phyloP scores from a whole-genome alignment of 2,797 vertebrate species.

The Calcarius lapponicus region DNA sequence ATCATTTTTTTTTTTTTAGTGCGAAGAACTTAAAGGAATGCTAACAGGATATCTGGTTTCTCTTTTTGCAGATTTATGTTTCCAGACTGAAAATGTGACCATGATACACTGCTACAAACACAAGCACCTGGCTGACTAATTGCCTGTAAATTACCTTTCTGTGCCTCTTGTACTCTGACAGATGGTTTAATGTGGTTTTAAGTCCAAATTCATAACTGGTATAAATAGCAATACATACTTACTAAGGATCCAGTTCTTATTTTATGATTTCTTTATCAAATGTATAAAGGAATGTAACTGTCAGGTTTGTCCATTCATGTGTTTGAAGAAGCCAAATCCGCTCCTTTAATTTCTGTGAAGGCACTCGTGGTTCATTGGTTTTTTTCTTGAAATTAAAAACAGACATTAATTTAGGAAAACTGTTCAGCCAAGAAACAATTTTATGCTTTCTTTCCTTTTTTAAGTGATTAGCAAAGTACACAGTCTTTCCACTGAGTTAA shows the following conservation, averaged over 20 bases:
- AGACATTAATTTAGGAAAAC: neutral
- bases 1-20: neutral
- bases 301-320: neutral
- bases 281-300: neutral
- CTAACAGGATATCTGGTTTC: neutral
- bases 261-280: neutral
- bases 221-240: neutral
- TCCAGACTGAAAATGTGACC: neutral
- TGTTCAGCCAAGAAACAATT: neutral
- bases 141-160: neutral
- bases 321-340: neutral
- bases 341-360: neutral
- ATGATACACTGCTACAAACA: neutral
- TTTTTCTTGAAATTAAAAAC: neutral
- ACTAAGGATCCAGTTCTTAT: neutral
- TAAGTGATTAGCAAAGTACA: neutral
- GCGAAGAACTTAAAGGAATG: neutral
- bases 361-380: neutral
- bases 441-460: neutral
- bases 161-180: neutral
- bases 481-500: neutral
- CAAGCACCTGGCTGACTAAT: neutral
- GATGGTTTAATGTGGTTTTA: neutral
- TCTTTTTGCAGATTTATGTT: neutral
- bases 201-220: neutral